A percentile compares a stretch with the other conserved stretches of the same genome.
Evolutionary conservation across 2,888 invertebrate species (phyloP).

Genomic region (Aethes cnicana): DNA sequence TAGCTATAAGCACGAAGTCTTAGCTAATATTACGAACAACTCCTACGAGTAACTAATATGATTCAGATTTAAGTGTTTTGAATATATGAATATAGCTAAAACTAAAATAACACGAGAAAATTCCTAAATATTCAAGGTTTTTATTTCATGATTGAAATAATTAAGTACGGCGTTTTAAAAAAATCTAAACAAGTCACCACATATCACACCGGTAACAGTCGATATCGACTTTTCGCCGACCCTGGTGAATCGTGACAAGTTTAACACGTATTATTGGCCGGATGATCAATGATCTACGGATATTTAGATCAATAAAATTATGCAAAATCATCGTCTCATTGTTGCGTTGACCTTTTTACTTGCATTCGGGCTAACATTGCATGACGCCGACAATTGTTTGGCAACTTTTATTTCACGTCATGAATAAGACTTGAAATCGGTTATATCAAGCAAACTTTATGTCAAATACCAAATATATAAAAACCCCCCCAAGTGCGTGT

Average conservation of each 20-base stretch:
- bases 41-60: too few relatives aligned
- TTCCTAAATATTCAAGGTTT: too few relatives aligned
- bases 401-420: slow-evolving; percentile 3
- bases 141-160: too few relatives aligned
- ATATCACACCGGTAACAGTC: slow-evolving; percentile 32
- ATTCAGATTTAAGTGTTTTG: too few relatives aligned
- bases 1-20: too few relatives aligned
- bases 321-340: slow-evolving; percentile 76
- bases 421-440: not conserved
- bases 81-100: too few relatives aligned
- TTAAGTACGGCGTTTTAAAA: too few relatives aligned
- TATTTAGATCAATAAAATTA: slow-evolving; percentile 80
- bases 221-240: slow-evolving; percentile 35
- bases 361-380: slow-evolving; percentile 49
- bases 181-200: not conserved
- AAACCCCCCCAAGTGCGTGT: too few relatives aligned
- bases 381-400: slow-evolving; percentile 15
- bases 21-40: too few relatives aligned
- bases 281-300: slow-evolving; percentile 77
- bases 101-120: too few relatives aligned
- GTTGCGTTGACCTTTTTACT: slow-evolving; percentile 69
- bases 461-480: too few relatives aligned
- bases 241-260: slow-evolving; percentile 58
- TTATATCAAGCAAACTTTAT: too few relatives aligned
- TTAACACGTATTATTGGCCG: slow-evolving; percentile 70